These are phyloP conservation scores for Lepidurus packardi DNA, from an alignment of 1,140 invertebrate species.

Conservation along the genomic window DNA sequence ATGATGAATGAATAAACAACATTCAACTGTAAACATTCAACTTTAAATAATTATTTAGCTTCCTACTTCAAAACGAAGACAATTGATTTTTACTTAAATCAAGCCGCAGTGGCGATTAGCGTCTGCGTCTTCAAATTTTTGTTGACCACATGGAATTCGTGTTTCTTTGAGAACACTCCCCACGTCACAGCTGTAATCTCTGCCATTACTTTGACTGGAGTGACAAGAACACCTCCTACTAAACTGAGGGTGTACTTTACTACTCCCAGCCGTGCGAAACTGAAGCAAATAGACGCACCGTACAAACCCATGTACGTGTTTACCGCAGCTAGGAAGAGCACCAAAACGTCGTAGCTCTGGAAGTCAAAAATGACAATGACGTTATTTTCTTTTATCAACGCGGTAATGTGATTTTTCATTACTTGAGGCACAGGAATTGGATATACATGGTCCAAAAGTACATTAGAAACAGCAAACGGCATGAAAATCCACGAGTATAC, in stretches of 20 bases:
- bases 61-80: no score
- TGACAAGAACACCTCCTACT: slow-evolving; percentile 74
- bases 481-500: slow-evolving; percentile 94
- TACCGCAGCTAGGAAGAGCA: slow-evolving; percentile 61
- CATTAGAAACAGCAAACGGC: slow-evolving; percentile 83
- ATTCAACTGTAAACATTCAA: no score
- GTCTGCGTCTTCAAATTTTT: slow-evolving; percentile 58
- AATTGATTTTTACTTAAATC: no score
- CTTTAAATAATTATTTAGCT: no score
- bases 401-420: neutral
- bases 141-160: slow-evolving; percentile 92
- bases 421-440: slow-evolving; percentile 75
- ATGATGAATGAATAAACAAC: no score
- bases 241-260: slow-evolving; percentile 73
- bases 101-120: no score
- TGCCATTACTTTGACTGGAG: slow-evolving; percentile 85
- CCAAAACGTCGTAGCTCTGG: slow-evolving; percentile 25
- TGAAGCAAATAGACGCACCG: slow-evolving; percentile 91
- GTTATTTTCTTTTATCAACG: neutral
- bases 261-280: slow-evolving; percentile 74
- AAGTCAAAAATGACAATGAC: neutral
- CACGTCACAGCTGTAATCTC: slow-evolving; percentile 91
- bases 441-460: slow-evolving; percentile 72
- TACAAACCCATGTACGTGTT: slow-evolving; percentile 96
- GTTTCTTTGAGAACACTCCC: slow-evolving; percentile 84